Base-by-base conservation (phyloP, 2,888 invertebrate genomes). In the Muscina levida region DNA sequence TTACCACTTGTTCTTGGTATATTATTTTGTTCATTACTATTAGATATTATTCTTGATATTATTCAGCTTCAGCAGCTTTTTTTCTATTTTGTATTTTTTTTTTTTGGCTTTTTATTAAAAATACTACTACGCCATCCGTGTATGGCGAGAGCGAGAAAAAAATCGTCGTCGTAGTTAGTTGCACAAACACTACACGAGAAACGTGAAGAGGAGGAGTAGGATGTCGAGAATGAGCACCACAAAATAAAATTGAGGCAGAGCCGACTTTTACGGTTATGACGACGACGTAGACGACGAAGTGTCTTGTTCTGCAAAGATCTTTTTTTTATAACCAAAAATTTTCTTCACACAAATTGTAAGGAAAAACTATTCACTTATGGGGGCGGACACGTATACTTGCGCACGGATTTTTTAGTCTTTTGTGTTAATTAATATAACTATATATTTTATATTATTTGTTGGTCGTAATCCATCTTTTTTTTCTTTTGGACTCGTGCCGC, bases 91-190 rank as follows among this genome's bases (percentile, higher is more conserved):
- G 37, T 57, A 56, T 62, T 13, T 39, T 11, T 72, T 71, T 72
- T 56, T 73, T 22, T 17, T 59, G 56, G 15, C 17, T 59, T 75
- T 37, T 72, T 66, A 62, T 72, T 68, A 68, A 74, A 75, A 26
- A 53, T 78, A 81, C 67, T 78, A 76, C 75, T 79, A 79, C 65
- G 71, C 74, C 81, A 81, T 67, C 39, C 39, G 19, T 42, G 62
- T 62, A 62, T 42, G 42, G 62, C 62, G 62, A 62, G 51, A 51
- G 31, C 8, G 31, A 62, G 62, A 62, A 62, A 42, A 37, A 37
- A 39, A 22, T 42, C 22, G 62, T 62, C 62, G 62, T 62, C 37
- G 62, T 62, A 19, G 62, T 39, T 66, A 81, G 59, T 67, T 19
- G 46, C 37, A 70, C 68, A 70, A 70, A 42, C 37, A 73, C 31